phyloP scores from a whole-genome alignment of 2,888 invertebrate species.

The Cantharis nigra region DNA sequence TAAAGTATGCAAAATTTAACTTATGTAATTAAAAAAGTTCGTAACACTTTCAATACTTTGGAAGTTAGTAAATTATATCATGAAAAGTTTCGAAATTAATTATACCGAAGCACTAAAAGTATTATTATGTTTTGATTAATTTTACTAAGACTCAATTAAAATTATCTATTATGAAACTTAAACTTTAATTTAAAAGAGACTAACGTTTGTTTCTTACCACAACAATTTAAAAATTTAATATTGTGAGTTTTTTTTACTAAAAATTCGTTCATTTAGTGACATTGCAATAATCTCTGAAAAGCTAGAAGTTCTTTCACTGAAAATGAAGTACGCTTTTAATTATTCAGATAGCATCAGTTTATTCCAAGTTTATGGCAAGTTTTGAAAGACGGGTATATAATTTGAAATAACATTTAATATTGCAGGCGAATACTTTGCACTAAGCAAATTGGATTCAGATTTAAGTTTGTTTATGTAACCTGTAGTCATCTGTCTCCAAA shows the following conservation, averaged over 20 bases:
- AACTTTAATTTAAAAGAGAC: neutral
- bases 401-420: slow-evolving; percentile 25
- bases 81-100: neutral
- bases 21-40: neutral
- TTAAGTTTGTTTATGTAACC: slow-evolving; percentile 16
- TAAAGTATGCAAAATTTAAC: neutral
- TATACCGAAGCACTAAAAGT: neutral
- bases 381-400: slow-evolving; percentile 25
- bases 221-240: neutral
- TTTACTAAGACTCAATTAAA: neutral
- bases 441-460: slow-evolving; percentile 20
- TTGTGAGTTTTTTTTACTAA: neutral
- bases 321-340: slow-evolving; percentile 24
- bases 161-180: neutral
- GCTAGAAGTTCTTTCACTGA: slow-evolving; percentile 15
- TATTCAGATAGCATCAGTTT: slow-evolving; percentile 26
- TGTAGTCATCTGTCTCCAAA: slow-evolving; percentile 9
- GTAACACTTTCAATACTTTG: neutral
- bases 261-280: neutral
- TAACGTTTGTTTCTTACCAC: neutral
- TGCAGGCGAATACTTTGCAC: slow-evolving; percentile 21
- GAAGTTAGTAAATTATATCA: neutral
- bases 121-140: neutral
- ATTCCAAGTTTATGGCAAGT: slow-evolving; percentile 22
- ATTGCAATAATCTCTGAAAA: slow-evolving; percentile 14